Evolutionary conservation across 2,888 invertebrate genomes (phyloP).

Genomic region (Drosophila mayaguana): DNA sequence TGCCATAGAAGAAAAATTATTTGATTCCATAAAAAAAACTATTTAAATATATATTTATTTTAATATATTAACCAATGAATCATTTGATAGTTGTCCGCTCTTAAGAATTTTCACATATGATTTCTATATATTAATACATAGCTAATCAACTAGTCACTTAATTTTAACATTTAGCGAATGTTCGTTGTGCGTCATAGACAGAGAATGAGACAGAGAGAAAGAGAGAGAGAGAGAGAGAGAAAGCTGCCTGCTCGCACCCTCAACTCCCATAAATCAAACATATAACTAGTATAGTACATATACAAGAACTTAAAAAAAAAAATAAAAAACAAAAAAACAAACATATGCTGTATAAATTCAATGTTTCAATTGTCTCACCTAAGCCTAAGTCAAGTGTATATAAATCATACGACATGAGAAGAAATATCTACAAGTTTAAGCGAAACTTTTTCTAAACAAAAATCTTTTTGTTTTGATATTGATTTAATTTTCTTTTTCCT

Average conservation of each 20-base stretch:
- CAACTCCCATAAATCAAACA: slow-evolving; percentile 10
- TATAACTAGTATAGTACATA: slow-evolving; percentile 23
- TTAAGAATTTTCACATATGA: slow-evolving; percentile 1
- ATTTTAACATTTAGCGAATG: slow-evolving; percentile 50
- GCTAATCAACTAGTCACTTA: slow-evolving; percentile 49
- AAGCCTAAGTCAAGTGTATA: slow-evolving; percentile 72
- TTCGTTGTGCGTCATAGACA: slow-evolving; percentile 59
- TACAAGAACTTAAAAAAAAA: neutral
- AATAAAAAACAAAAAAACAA: slow-evolving; percentile 3
- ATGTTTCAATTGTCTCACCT: slow-evolving; percentile 40
- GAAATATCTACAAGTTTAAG: slow-evolving; percentile 35
- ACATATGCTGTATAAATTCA: slow-evolving; percentile 56
- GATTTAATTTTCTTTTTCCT: slow-evolving; percentile 6
- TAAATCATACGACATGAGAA: slow-evolving; percentile 44
- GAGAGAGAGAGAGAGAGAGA: neutral
- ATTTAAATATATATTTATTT: too few relatives aligned
- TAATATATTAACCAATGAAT: neutral
- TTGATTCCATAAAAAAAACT: neutral
- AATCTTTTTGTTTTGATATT: neutral
- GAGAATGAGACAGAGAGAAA: too few relatives aligned
- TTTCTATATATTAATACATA: slow-evolving; percentile 35
- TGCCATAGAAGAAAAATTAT: too few relatives aligned
- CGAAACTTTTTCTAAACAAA: slow-evolving; percentile 10
- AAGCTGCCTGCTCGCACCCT: slow-evolving; percentile 25
- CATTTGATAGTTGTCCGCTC: neutral